A percentile compares a stretch with the other conserved stretches of the same genome.
These are phyloP conservation scores for Microtus richardsoni DNA, from an alignment of 2,113 vertebrate genomes.

Conservation along the genomic window DNA sequence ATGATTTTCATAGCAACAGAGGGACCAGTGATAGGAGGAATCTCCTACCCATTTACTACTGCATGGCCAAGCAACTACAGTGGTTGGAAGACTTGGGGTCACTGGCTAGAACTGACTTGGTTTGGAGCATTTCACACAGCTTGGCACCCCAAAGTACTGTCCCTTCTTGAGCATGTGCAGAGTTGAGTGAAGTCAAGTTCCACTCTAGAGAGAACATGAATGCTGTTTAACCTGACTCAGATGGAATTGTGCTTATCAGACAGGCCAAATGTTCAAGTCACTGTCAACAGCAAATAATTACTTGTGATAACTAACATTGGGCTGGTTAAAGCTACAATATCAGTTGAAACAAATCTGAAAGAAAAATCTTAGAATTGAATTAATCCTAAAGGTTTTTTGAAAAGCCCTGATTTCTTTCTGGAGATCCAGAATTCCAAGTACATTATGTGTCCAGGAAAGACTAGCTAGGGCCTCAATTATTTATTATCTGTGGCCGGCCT, in stretches of 20 bases:
- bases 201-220: not conserved
- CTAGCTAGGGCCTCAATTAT: not conserved
- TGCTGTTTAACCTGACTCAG: not conserved
- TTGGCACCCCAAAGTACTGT: not conserved
- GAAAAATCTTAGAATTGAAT: not conserved
- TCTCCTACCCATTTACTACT: not conserved
- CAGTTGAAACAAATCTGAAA: not conserved
- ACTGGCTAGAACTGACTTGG: not conserved
- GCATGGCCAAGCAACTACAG: not conserved
- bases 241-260: not conserved
- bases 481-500: not conserved
- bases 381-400: not conserved
- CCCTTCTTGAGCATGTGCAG: not conserved
- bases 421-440: not conserved
- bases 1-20: not conserved
- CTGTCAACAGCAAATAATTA: constrained; percentile 30
- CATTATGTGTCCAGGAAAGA: not conserved
- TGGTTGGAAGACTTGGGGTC: not conserved
- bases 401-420: not conserved
- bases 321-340: not conserved
- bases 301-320: not conserved
- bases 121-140: not conserved
- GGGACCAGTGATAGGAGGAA: not conserved
- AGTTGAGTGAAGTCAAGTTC: not conserved
- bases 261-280: not conserved